Base-by-base conservation (phyloP, 2,113 vertebrate genomes). In the Nymphicus hollandicus region DNA sequence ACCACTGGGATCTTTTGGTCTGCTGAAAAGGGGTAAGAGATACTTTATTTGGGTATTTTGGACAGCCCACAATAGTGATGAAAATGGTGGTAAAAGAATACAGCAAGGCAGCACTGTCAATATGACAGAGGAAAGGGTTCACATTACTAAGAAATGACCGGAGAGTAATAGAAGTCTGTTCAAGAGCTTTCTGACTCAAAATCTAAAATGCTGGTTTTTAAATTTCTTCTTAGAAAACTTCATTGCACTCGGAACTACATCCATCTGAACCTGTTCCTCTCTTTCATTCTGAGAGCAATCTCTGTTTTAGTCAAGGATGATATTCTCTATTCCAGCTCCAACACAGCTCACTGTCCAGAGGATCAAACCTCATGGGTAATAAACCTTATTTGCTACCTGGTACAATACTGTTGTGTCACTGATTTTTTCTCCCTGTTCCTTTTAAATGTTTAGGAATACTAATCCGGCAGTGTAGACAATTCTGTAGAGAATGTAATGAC, bases 241-340 rank as follows among this genome's bases (percentile, higher is more conserved):
- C 99, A 98, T 83, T 99, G 99, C 96, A 99, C 99, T 72, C 98
- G 99, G 95, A 99, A 99, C 97, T 99, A 98, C 98, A 99, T 99
- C 97, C 99, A 99, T 96, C 98, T 99, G 96, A 99, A 99, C 96
- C 98, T 99, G 86, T 99, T 99, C 98, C 91, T 99, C 88, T 99
- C 99, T 87, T 99, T 99, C 98, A 99, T 99, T 97, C 98, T 99
- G 97, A 98, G 98, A 91, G 98, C 99, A 39, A 92, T 99, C 94
- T 98, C 99, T 2, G 98, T 99, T 91, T 88, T 99, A 96, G 97
- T 99, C 78, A 99, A 99, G 91, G 99, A 99, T 79, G 96, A 97
- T 61, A 96, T 99, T 89, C 98, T 99, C 53, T 99, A 98, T 97
- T 99, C 98, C 79, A 95, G 92, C 90, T 97, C 97, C 15, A 95